phyloP scores from a whole-genome alignment of 2,888 invertebrate species.

The Acholoe squamosa region DNA sequence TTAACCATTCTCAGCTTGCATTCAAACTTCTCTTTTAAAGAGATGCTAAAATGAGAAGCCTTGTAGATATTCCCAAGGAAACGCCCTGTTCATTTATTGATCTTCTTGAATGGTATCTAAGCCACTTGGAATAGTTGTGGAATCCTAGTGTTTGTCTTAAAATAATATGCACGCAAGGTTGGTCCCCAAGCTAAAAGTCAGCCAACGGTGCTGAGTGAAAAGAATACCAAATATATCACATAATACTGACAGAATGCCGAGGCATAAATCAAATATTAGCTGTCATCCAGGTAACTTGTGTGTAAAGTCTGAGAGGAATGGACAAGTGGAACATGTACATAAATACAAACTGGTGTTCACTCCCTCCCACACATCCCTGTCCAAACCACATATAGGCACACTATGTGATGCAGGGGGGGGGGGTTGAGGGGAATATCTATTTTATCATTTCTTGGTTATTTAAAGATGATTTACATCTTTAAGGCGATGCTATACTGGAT shows the following conservation, averaged over 20 bases:
- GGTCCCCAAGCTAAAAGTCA: not conserved
- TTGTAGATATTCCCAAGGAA: not conserved
- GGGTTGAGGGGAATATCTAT: too few species aligned
- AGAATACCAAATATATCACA: conserved; percentile 19
- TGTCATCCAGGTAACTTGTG: not conserved
- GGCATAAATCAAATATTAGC: conserved; percentile 17
- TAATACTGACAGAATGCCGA: not conserved
- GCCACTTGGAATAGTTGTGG: conserved; percentile 38
- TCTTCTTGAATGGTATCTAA: not conserved
- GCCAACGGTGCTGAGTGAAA: not conserved
- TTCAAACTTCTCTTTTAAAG: not conserved
- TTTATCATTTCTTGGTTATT: too few species aligned
- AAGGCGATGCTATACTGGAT: too few species aligned
- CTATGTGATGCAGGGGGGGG: too few species aligned
- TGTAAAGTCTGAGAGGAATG: not conserved
- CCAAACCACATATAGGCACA: not conserved
- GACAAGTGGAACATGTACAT: not conserved
- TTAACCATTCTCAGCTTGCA: not conserved
- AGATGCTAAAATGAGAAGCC: not conserved
- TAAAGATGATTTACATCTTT: too few species aligned
- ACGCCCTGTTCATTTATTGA: not conserved
- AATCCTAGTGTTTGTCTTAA: not conserved
- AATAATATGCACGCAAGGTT: not conserved
- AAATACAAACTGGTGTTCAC: conserved; percentile 12
- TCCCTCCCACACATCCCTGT: not conserved